Evolutionary conservation across 2,113 vertebrate species (phyloP).

Genomic region (Dipodomys merriami): DNA sequence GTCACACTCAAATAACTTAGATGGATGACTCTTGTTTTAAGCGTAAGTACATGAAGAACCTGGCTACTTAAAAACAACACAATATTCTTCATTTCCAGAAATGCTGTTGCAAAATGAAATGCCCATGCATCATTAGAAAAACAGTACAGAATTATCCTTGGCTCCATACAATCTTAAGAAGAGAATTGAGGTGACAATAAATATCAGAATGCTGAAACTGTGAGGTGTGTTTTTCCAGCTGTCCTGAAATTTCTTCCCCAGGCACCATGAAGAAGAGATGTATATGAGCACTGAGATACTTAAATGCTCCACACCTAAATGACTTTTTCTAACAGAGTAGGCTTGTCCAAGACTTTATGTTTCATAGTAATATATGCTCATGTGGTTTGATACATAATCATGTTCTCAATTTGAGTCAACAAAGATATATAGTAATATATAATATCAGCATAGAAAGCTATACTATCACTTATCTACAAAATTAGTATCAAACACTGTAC

Average conservation of each 20-base stretch:
- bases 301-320: background rate
- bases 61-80: slow-evolving; percentile 52
- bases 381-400: background rate
- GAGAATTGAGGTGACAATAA: slow-evolving; percentile 43
- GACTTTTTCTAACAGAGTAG: slow-evolving; percentile 20
- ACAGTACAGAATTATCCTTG: background rate
- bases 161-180: slow-evolving; percentile 28
- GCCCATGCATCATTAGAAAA: slow-evolving; percentile 1
- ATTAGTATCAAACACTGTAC: background rate
- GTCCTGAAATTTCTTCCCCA: slow-evolving; percentile 39
- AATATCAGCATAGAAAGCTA: background rate
- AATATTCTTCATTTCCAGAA: slow-evolving; percentile 34
- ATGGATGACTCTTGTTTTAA: background rate
- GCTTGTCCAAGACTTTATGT: background rate
- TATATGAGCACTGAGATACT: background rate
- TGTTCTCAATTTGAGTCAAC: background rate
- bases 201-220: slow-evolving; percentile 30
- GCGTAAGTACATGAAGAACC: slow-evolving; percentile 28
- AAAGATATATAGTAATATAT: background rate
- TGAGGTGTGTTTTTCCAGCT: background rate
- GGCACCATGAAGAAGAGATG: background rate
- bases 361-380: background rate
- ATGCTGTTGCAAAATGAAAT: slow-evolving; percentile 38
- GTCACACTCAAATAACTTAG: slow-evolving; percentile 54
- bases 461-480: slow-evolving; percentile 1